Percentiles rank a stretch among this genome's conserved stretches.
Conservation (phyloP, 2,113 vertebrate genomes). For the Chaetodon trifascialis region DNA sequence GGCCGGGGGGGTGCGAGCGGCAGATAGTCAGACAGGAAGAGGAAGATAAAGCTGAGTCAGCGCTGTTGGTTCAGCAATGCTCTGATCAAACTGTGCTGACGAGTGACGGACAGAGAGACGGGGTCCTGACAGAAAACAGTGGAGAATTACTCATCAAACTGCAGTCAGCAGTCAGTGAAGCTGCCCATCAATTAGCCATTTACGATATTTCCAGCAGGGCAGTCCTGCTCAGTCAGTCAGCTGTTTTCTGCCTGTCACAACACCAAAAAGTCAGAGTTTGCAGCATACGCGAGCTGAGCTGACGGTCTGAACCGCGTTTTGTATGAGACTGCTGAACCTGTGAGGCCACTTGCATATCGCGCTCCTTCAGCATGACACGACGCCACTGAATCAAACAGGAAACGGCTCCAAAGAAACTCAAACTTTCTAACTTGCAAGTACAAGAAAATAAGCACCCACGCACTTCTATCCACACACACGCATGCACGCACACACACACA, state of each 20-base stretch:
- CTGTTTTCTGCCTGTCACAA: not conserved
- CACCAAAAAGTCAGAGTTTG: constrained; percentile 23
- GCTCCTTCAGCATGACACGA: constrained; percentile 5
- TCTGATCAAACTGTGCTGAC: constrained; percentile 48
- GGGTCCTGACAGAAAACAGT: constrained; percentile 4
- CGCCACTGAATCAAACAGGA: constrained; percentile 4
- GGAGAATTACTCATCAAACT: constrained; percentile 36
- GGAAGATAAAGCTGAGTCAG: constrained; percentile 42
- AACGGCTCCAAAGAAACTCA: not conserved
- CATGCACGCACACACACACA: not conserved
- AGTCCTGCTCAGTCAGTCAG: constrained; percentile 4
- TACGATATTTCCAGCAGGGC: constrained; percentile 28
- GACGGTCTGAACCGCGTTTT: not conserved
- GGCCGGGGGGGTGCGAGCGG: not conserved
- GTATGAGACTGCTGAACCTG: not conserved
- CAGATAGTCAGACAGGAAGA: constrained; percentile 38
- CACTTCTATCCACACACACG: not conserved
- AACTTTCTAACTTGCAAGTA: not conserved
- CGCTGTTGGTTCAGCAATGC: constrained; percentile 30
- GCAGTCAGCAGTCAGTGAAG: not conserved
- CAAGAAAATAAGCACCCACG: not conserved
- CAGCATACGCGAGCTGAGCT: not conserved
- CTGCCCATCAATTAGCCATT: constrained; percentile 12
- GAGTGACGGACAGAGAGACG: not conserved
- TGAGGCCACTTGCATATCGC: accelerated